A percentile compares a stretch with the other conserved stretches of the same genome.
These are phyloP conservation scores for Paraescarpia echinospica DNA, from an alignment of 1,140 invertebrate species.

Conservation along the genomic window DNA sequence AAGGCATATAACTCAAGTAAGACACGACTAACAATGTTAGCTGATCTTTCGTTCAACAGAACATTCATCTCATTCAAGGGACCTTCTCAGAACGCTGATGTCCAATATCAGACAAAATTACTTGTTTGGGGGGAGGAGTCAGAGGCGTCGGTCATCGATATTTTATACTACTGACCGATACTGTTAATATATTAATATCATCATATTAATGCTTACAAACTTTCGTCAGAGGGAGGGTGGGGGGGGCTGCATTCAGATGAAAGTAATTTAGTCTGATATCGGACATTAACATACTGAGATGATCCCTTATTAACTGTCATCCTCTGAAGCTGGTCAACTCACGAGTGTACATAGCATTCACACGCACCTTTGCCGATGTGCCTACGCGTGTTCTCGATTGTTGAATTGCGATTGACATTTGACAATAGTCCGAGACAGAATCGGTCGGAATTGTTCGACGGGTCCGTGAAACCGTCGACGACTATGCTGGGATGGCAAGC, in stretches of 20 bases:
- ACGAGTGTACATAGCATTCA: background rate
- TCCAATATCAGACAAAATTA: no score
- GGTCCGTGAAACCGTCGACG: conserved; percentile 96
- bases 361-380: conserved; percentile 87
- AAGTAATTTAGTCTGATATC: no score
- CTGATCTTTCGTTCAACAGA: background rate
- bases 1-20: no score
- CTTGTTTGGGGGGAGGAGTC: no score
- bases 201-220: no score
- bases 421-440: conserved; percentile 95
- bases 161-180: no score
- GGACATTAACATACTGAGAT: no score
- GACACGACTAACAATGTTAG: background rate
- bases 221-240: no score
- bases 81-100: background rate
- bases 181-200: no score
- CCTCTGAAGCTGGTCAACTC: background rate
- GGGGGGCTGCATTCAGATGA: no score
- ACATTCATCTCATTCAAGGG: background rate
- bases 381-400: conserved; percentile 93
- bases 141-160: no score
- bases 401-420: conserved; percentile 97
- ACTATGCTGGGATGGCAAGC: conserved; percentile 88
- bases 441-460: conserved; percentile 82
- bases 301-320: no score